Percentiles rank a stretch among this genome's conserved stretches.
Conservation (phyloP, 1,140 invertebrate species). For the Phymorhynchus buccinoides region DNA sequence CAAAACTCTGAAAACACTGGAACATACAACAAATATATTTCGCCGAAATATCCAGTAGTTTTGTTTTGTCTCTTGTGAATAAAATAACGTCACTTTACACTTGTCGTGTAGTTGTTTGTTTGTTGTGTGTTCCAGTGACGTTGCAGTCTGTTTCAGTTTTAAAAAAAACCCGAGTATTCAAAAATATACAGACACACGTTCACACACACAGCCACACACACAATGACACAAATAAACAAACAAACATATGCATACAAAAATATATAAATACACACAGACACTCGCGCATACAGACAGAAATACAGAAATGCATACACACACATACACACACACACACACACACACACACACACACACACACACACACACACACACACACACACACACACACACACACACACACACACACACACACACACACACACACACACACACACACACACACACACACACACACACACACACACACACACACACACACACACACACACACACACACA, state of each 20-base stretch:
- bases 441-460: conserved; percentile 22
- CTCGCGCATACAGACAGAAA: neutral
- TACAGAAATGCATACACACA: conserved; percentile 12
- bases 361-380: conserved; percentile 6
- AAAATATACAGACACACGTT: too few species aligned
- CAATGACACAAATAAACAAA: too few species aligned
- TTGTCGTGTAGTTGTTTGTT: too few species aligned
- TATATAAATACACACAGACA: neutral
- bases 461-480: neutral
- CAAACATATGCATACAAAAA: neutral
- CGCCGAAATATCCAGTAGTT: too few species aligned
- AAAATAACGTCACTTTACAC: too few species aligned
- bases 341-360: conserved; percentile 12
- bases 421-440: conserved; percentile 30
- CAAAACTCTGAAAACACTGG: too few species aligned
- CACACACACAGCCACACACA: too few species aligned
- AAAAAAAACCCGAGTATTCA: too few species aligned
- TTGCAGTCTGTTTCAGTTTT: too few species aligned
- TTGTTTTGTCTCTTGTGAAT: too few species aligned
- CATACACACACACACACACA: conserved; percentile 17
- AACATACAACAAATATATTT: too few species aligned
- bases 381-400: conserved; percentile 11
- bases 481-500: neutral
- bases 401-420: conserved; percentile 26
- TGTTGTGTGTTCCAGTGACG: too few species aligned